These are phyloP conservation scores for Drosophila leontia DNA, from an alignment of 1,140 invertebrate genomes.

Conservation along the genomic window DNA sequence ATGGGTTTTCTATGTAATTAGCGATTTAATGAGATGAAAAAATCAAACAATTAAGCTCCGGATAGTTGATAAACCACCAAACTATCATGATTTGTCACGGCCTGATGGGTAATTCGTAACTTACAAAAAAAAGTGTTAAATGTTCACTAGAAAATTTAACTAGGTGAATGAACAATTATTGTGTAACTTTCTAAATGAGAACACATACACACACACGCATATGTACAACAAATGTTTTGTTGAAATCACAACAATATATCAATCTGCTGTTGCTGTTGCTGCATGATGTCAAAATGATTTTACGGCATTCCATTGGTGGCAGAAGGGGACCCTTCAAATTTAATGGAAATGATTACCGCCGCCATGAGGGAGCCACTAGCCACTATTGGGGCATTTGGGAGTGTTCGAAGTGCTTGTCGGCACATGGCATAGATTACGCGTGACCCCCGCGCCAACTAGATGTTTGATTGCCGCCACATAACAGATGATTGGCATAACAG, in stretches of 20 bases:
- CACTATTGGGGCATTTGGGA: conserved; percentile 8
- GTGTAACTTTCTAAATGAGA: conserved; percentile 4
- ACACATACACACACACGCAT: not conserved
- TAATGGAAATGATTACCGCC: too few relatives aligned
- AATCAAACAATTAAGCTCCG: conserved; percentile 7
- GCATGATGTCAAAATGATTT: conserved; percentile 16
- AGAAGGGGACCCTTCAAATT: conserved; percentile 8
- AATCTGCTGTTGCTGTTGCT: not conserved
- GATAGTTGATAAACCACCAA: conserved; percentile 11
- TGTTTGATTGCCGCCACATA: conserved; percentile 22
- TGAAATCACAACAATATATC: conserved; percentile 17
- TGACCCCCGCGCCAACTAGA: conserved; percentile 10
- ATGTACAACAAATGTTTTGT: not conserved
- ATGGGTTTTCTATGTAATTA: not conserved
- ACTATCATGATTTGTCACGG: conserved; percentile 19
- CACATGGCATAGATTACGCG: conserved; percentile 44
- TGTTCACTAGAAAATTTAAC: conserved; percentile 11
- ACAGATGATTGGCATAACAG: conserved; percentile 36
- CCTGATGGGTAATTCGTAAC: conserved; percentile 3
- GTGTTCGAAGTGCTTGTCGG: conserved; percentile 22
- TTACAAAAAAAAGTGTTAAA: conserved; percentile 10
- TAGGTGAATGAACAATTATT: conserved; percentile 14
- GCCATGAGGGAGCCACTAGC: conserved; percentile 7
- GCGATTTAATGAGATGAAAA: conserved; percentile 4
- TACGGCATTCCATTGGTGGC: conserved; percentile 2